phyloP scores from a whole-genome alignment of 2,888 invertebrate genomes.

The Sussaba pulchella region DNA sequence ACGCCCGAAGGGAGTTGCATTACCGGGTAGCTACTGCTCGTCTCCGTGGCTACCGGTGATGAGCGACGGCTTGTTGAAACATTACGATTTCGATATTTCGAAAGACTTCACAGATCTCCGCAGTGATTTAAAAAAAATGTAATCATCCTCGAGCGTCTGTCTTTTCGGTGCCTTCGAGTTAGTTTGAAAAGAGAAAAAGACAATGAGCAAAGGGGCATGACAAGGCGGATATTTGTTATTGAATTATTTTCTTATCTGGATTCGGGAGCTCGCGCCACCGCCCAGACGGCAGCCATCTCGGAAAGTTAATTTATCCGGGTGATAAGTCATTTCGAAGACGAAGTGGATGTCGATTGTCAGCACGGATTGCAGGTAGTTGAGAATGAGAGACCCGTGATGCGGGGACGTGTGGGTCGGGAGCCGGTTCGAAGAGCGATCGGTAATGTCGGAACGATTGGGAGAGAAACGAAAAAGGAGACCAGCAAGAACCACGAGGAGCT shows the following conservation, averaged over 20 bases:
- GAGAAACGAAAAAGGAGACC: conserved; percentile 12
- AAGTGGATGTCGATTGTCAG: conserved; percentile 16
- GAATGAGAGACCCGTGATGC: not conserved
- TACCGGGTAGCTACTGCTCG: conserved; percentile 32
- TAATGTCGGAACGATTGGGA: conserved; percentile 27
- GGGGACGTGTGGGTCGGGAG: not conserved
- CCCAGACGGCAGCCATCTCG: not conserved
- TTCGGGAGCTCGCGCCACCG: conserved; percentile 16
- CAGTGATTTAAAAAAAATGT: no score
- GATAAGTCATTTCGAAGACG: conserved; percentile 19
- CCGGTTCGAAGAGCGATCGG: conserved; percentile 8
- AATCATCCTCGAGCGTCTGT: no score
- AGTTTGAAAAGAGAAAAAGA: no score
- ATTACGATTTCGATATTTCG: no score
- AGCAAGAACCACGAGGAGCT: conserved; percentile 4
- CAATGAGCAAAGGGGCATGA: not conserved
- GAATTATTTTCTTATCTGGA: conserved; percentile 14
- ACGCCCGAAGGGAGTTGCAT: conserved; percentile 51
- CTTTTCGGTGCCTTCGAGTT: no score
- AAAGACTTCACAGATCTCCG: no score
- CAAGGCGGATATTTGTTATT: not conserved
- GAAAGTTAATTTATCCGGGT: conserved; percentile 15
- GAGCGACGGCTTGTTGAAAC: conserved; percentile 6
- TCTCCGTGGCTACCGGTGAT: conserved; percentile 19
- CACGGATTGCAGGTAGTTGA: conserved; percentile 7